A percentile compares a stretch with the other conserved stretches of the same genome.
Conservation (phyloP, 2,113 vertebrate genomes). For the Sylvia atricapilla region DNA sequence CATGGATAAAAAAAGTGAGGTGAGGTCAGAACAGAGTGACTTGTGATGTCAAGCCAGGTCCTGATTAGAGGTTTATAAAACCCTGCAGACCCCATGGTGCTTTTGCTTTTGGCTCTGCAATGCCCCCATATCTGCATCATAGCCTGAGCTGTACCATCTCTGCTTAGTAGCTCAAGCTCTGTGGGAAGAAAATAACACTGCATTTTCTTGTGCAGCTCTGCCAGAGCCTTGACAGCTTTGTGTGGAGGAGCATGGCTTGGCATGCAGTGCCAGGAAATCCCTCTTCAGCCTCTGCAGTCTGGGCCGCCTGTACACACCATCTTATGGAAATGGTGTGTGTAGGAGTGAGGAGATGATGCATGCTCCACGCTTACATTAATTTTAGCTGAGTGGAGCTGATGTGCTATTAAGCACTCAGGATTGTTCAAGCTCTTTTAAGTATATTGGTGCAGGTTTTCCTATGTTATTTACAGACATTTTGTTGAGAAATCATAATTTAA, state of each 20-base stretch:
- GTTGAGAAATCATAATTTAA: neutral
- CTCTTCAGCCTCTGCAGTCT: neutral
- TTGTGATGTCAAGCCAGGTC: neutral
- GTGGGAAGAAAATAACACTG: neutral
- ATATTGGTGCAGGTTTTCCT: neutral
- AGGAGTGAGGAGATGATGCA: neutral
- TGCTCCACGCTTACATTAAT: accelerated
- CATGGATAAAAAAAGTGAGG: neutral
- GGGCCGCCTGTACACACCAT: accelerated
- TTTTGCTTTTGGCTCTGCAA: neutral
- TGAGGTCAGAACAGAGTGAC: no score
- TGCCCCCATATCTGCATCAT: accelerated
- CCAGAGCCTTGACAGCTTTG: neutral
- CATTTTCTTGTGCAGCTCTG: neutral
- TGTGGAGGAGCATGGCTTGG: neutral
- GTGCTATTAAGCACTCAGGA: neutral
- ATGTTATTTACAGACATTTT: neutral
- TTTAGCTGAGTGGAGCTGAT: neutral
- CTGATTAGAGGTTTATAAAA: neutral
- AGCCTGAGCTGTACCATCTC: neutral
- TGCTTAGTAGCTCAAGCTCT: neutral
- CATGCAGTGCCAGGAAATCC: neutral
- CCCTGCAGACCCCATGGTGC: neutral
- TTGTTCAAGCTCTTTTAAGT: neutral
- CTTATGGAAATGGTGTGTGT: neutral